Evolutionary conservation across 2,888 invertebrate species (phyloP).

Genomic region (Trileptium ribeirensis): DNA sequence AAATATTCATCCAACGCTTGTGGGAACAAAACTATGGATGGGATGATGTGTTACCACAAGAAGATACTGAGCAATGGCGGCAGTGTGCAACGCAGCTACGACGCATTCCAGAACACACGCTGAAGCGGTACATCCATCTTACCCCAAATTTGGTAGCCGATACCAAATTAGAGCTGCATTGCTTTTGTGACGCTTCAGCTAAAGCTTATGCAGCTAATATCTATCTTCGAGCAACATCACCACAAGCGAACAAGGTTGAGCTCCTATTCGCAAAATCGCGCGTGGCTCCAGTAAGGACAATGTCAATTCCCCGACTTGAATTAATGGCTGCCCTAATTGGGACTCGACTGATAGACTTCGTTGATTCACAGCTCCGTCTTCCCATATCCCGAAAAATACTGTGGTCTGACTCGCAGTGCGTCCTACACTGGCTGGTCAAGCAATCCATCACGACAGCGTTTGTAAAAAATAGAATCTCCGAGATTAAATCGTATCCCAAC

Average conservation of each 20-base stretch:
- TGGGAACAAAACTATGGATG: constrained; percentile 38
- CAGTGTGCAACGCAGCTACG: neutral
- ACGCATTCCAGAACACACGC: neutral
- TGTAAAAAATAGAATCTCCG: constrained; percentile 37
- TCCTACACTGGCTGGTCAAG: constrained; percentile 35
- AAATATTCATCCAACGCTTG: constrained; percentile 39
- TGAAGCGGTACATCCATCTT: neutral
- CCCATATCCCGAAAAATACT: constrained; percentile 22
- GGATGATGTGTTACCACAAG: constrained; percentile 36
- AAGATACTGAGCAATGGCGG: neutral
- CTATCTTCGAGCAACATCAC: constrained; percentile 34
- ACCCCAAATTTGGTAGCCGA: neutral
- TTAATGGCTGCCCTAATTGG: constrained; percentile 30
- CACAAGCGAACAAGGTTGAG: too few species aligned
- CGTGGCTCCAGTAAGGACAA: constrained; percentile 37
- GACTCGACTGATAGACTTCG: constrained; percentile 27
- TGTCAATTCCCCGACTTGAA: constrained; percentile 25
- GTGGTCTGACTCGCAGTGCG: constrained; percentile 35
- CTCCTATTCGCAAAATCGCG: too few species aligned
- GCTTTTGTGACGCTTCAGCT: constrained; percentile 38
- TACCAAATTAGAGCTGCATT: constrained; percentile 18
- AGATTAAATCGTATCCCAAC: constrained; percentile 32
- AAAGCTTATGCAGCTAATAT: constrained; percentile 35
- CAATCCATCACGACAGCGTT: constrained; percentile 25
- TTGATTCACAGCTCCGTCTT: constrained; percentile 30